A percentile compares a stretch with the other conserved stretches of the same genome.
Conservation (phyloP, 2,113 vertebrate genomes). For the Dipodomys spectabilis region DNA sequence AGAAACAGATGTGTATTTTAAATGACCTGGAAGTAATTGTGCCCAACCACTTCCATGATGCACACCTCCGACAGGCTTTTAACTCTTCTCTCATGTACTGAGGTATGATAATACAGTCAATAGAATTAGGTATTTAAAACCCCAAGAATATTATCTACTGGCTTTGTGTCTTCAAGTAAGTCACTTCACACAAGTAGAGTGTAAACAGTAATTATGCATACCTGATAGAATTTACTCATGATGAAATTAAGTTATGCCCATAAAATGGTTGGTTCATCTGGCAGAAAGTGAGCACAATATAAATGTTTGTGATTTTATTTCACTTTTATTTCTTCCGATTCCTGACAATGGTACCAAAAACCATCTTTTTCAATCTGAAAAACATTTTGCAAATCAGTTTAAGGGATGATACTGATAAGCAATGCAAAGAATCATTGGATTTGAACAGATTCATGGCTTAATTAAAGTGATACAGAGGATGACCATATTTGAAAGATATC, state of each 20-base stretch:
- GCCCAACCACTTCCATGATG: neutral
- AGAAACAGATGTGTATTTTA: neutral
- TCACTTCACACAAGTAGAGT: constrained; percentile 3
- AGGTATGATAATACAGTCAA: neutral
- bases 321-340: neutral
- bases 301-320: neutral
- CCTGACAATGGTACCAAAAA: neutral
- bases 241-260: neutral
- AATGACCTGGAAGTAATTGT: neutral
- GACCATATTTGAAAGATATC: neutral
- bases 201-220: neutral
- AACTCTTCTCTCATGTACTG: neutral
- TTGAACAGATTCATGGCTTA: neutral
- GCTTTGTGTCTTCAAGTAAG: neutral
- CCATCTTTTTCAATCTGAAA: neutral
- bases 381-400: neutral
- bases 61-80: neutral
- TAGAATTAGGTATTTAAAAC: neutral
- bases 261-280: neutral
- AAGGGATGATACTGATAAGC: neutral
- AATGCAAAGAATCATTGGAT: neutral
- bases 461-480: neutral
- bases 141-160: neutral
- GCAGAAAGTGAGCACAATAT: neutral
- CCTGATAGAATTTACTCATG: neutral